Evolutionary conservation across 2,797 vertebrate species (phyloP).

Genomic region (Mycteria americana): DNA sequence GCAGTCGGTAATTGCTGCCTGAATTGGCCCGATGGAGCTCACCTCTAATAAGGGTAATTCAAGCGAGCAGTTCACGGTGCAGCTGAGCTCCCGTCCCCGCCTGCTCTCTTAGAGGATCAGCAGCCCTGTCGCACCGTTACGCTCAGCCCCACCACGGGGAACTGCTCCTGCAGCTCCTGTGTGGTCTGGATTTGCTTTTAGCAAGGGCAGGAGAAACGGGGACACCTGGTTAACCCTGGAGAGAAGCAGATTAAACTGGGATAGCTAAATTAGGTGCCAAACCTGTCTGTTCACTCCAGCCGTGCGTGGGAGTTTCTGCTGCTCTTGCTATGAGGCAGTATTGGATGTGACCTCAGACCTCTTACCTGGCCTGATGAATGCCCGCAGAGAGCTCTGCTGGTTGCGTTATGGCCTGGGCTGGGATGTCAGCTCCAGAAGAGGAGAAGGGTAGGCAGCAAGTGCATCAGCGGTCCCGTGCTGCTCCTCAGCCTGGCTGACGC

Average conservation of each 20-base stretch:
- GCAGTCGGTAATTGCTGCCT: accelerated
- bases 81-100: not conserved
- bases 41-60: not conserved
- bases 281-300: not conserved
- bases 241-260: not conserved
- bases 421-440: not conserved
- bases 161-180: not conserved
- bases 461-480: not conserved
- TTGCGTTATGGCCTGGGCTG: not conserved
- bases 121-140: accelerated
- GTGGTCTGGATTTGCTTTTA: not conserved
- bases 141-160: accelerated
- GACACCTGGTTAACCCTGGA: not conserved
- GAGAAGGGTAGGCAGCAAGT: not conserved
- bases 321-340: not conserved
- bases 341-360: not conserved
- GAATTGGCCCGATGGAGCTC: not conserved
- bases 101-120: not conserved
- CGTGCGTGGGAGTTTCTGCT: accelerated
- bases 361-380: not conserved
- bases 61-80: accelerated
- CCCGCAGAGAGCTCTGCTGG: not conserved
- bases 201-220: not conserved
- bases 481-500: accelerated
- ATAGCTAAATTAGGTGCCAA: not conserved